Base-by-base conservation (phyloP, 1,140 invertebrate species). In the Philotrypesis tridentata region DNA sequence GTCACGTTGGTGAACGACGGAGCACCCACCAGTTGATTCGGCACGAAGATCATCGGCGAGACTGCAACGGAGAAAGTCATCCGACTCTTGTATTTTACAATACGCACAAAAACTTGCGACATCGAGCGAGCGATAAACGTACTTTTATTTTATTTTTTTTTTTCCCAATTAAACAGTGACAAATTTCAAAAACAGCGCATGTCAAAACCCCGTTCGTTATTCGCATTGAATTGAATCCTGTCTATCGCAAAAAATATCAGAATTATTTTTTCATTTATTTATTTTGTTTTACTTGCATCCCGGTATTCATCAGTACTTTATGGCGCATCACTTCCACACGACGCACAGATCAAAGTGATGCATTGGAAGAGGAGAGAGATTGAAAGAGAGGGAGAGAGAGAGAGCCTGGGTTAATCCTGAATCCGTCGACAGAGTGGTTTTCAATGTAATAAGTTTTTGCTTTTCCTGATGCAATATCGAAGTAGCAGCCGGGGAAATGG, bases 31-130 rank as follows among this genome's bases (percentile, higher is more conserved):
- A 98, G 92, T 92, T 97, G 97, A 93, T 97, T 97, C 82, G 96
- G 96, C 74, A 97, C 96, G 94, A 96, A 97, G 87, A 97, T 97
- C 95, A 97, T 97, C 29, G 97, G 97, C 8, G 96, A 96, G 92
- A 98, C 97, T 98, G 92, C 89, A 92, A 31, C 9, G 3, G n/a
- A 84, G 84, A 85, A 29, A 17, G 84, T n/a, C 1, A 43, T 7
- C 1, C 40, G 12, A 11, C n/a, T n/a, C n/a, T n/a, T n/a, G n/a
- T n/a, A n/a, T n/a, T n/a, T n/a, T n/a, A n/a, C n/a, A n/a, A n/a
- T n/a, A n/a, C n/a, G n/a, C n/a, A n/a, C n/a, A n/a, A n/a, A n/a
- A n/a, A n/a, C n/a, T n/a, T n/a, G n/a, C n/a, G n/a, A n/a, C n/a
- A n/a, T n/a, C n/a, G n/a, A n/a, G n/a, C n/a, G n/a, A n/a, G n/a